phyloP scores from a whole-genome alignment of 2,113 vertebrate species.

The Chaetodon auriga region DNA sequence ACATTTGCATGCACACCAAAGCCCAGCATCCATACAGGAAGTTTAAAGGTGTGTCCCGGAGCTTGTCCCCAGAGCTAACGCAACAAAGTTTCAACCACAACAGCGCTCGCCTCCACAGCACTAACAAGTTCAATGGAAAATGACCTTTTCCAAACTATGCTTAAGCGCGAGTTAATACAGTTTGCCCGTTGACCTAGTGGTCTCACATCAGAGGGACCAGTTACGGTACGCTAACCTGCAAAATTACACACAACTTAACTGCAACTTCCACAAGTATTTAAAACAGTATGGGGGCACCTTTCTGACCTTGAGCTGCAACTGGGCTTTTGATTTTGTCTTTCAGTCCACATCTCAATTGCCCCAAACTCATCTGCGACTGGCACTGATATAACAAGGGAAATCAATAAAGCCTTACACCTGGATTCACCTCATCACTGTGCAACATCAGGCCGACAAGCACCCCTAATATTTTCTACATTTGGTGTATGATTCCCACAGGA shows the following conservation, averaged over 20 bases:
- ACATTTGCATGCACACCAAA: neutral
- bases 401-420: constrained; percentile 25
- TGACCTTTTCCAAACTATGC: constrained; percentile 2
- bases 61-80: constrained; percentile 1
- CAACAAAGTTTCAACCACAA: constrained; percentile 7
- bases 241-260: constrained; percentile 29
- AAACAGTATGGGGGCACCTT: neutral
- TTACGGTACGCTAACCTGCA: neutral
- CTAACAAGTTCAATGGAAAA: constrained; percentile 5
- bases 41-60: neutral
- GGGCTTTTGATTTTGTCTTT: constrained; percentile 6
- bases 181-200: constrained; percentile 40
- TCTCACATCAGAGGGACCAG: constrained; percentile 27
- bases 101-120: neutral
- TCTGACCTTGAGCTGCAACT: neutral
- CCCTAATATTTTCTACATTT: neutral
- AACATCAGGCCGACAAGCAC: neutral
- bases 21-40: neutral
- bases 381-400: constrained; percentile 29
- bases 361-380: neutral
- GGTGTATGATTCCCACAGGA: neutral
- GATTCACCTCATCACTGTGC: constrained; percentile 15
- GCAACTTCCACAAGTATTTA: constrained; percentile 6
- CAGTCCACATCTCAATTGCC: neutral
- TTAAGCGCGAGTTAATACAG: constrained; percentile 2